Evolutionary conservation across 1,140 invertebrate species (phyloP).

Genomic region (Drosophila nasuta): DNA sequence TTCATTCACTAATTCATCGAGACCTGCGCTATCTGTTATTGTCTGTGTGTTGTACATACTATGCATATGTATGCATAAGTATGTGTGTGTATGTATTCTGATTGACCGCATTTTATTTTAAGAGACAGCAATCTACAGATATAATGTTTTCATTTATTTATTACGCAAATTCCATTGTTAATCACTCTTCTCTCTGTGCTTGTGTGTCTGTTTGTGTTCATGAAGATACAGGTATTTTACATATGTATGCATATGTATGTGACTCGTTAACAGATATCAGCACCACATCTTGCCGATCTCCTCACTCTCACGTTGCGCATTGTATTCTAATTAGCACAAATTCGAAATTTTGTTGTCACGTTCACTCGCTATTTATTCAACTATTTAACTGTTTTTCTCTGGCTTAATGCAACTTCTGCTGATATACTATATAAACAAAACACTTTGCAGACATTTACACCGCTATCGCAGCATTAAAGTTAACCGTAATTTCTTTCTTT

Average conservation of each 20-base stretch:
- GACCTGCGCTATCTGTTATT: conserved; percentile 44
- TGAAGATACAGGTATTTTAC: conserved; percentile 12
- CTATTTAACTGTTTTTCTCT: neutral
- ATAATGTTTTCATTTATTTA: conserved; percentile 26
- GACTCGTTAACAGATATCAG: conserved; percentile 54
- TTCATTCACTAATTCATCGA: conserved; percentile 78
- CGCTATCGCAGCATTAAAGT: conserved; percentile 54
- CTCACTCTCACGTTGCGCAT: conserved; percentile 52
- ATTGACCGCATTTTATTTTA: conserved; percentile 64
- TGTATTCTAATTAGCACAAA: conserved; percentile 80
- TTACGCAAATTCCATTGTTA: conserved; percentile 30
- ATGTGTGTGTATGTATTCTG: conserved; percentile 51
- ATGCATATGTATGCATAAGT: too few species aligned
- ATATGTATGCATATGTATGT: conserved; percentile 13
- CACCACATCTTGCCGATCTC: conserved; percentile 37
- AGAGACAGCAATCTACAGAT: conserved; percentile 33
- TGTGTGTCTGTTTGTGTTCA: neutral
- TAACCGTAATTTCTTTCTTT: conserved; percentile 69
- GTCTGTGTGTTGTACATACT: neutral
- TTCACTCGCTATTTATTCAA: conserved; percentile 38
- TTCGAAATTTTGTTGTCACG: conserved; percentile 67
- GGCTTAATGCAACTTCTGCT: conserved; percentile 1
- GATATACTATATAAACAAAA: conserved; percentile 11
- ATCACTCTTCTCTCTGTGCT: conserved; percentile 26
- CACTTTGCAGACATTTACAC: conserved; percentile 37